Evolutionary conservation across 2,888 invertebrate genomes (phyloP).

Genomic region (Lasioglossum malachurum): DNA sequence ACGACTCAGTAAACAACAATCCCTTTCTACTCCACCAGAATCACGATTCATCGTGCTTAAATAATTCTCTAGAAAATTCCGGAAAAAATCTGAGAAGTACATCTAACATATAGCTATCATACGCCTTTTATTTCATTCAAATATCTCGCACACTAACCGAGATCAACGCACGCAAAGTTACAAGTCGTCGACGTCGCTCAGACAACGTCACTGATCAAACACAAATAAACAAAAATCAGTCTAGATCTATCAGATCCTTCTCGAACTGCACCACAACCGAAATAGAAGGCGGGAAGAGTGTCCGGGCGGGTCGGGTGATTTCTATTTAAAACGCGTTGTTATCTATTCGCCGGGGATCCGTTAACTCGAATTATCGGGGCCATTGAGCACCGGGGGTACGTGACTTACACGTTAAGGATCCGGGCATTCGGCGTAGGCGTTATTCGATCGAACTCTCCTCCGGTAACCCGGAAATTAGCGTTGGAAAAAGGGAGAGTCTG

Average conservation of each 20-base stretch:
- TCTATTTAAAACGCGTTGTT: constrained; percentile 13
- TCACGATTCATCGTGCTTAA: too few species aligned
- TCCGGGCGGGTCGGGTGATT: background rate
- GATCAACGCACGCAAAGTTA: background rate
- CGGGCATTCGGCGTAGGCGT: background rate
- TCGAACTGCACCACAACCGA: background rate
- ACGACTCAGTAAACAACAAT: too few species aligned
- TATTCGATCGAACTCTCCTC: constrained; percentile 2
- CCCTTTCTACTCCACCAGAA: too few species aligned
- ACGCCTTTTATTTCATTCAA: background rate
- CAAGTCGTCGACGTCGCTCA: background rate
- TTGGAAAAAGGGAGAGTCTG: constrained; percentile 1
- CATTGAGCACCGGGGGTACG: background rate
- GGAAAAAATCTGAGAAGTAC: too few species aligned
- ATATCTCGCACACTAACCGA: background rate
- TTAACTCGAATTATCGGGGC: constrained; percentile 17
- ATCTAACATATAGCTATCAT: background rate
- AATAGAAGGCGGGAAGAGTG: background rate
- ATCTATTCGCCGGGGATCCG: background rate
- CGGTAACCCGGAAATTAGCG: constrained; percentile 7
- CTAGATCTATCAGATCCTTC: background rate
- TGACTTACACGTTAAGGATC: background rate
- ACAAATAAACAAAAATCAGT: background rate
- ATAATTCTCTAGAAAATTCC: too few species aligned
- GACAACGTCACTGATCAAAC: background rate